Evolutionary conservation across 2,888 invertebrate species (phyloP).

Genomic region (Craniophora ligustri): DNA sequence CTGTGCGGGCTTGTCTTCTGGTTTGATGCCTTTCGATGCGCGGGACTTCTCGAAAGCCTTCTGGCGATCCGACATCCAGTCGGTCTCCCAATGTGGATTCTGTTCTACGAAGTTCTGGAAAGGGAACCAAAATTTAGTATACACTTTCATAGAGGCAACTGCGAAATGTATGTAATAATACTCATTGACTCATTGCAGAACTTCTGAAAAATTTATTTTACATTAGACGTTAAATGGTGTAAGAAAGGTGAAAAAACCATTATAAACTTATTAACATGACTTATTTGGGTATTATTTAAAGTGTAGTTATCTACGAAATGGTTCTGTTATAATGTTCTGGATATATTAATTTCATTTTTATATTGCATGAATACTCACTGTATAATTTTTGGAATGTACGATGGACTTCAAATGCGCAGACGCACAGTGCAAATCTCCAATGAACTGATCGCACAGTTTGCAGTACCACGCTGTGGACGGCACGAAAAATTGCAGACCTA

Average conservation of each 20-base stretch:
- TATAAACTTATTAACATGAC: too few species aligned
- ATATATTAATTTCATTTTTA: neutral
- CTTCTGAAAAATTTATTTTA: too few species aligned
- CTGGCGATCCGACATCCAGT: slow-evolving; percentile 95
- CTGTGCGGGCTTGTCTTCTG: slow-evolving; percentile 68
- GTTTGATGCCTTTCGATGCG: slow-evolving; percentile 61
- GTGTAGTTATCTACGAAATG: too few species aligned
- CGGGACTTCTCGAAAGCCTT: slow-evolving; percentile 89
- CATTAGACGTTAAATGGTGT: too few species aligned
- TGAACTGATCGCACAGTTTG: slow-evolving; percentile 95
- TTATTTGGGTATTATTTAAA: too few species aligned
- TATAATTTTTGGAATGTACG: slow-evolving; percentile 93
- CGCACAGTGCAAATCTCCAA: slow-evolving; percentile 96
- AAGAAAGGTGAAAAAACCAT: too few species aligned
- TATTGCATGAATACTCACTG: slow-evolving; percentile 87
- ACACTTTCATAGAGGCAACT: too few species aligned
- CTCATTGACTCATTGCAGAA: too few species aligned
- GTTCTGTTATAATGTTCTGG: neutral
- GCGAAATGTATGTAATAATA: too few species aligned
- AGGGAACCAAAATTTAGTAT: slow-evolving; percentile 6
- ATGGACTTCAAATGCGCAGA: slow-evolving; percentile 95
- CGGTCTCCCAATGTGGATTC: slow-evolving; percentile 96
- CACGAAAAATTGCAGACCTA: slow-evolving; percentile 96
- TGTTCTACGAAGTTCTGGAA: slow-evolving; percentile 93
- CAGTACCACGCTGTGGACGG: slow-evolving; percentile 97